Evolutionary conservation across 2,113 vertebrate species (phyloP).

Genomic region (Shinisaurus crocodilurus): DNA sequence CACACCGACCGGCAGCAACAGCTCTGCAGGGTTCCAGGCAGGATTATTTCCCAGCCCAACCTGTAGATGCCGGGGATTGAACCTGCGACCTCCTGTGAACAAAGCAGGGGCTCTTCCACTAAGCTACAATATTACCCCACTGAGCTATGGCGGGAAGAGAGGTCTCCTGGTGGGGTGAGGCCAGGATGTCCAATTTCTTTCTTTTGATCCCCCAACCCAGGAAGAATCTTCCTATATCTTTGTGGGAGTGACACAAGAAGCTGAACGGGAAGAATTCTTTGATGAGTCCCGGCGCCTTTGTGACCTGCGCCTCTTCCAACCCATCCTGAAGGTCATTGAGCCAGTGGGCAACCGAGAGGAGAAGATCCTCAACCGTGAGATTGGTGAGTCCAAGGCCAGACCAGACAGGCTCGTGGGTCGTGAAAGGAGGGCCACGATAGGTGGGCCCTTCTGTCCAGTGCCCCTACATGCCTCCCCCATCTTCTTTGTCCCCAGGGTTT

Average conservation of each 20-base stretch:
- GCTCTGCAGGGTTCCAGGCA: too few species aligned
- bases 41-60: too few species aligned
- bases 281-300: constrained; percentile 81
- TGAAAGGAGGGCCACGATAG: too few species aligned
- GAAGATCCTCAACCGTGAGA: constrained; percentile 84
- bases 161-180: too few species aligned
- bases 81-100: too few species aligned
- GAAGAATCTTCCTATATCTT: constrained; percentile 85
- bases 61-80: too few species aligned
- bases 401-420: background rate
- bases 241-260: constrained; percentile 84
- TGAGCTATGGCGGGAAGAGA: too few species aligned
- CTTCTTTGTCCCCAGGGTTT: constrained; percentile 65
- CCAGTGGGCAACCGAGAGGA: constrained; percentile 83
- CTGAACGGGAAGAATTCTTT: constrained; percentile 83
- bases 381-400: constrained; percentile 64
- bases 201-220: constrained; percentile 45
- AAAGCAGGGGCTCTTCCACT: too few species aligned
- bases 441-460: background rate
- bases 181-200: constrained; percentile 13
- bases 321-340: constrained; percentile 83
- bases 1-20: too few species aligned
- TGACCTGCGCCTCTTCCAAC: constrained; percentile 82
- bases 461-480: background rate
- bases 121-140: too few species aligned